These are phyloP conservation scores for Erebia ligea DNA, from an alignment of 2,888 invertebrate species.

Conservation along the genomic window DNA sequence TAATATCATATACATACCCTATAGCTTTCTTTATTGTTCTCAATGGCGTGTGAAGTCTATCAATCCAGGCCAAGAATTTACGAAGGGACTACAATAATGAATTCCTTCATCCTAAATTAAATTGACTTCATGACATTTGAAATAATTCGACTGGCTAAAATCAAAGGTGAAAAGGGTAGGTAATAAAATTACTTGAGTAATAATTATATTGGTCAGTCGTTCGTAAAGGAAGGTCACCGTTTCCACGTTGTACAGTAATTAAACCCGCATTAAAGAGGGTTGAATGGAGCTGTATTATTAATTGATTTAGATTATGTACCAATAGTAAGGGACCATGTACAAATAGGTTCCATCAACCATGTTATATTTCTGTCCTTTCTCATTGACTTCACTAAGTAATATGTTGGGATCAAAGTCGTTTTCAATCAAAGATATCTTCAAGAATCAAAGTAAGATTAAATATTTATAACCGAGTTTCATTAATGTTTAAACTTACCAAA, in stretches of 20 bases:
- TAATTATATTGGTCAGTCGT: not conserved
- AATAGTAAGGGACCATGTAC: not conserved
- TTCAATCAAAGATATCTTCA: too few relatives aligned
- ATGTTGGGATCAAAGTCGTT: too few relatives aligned
- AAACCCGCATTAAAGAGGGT: conserved; percentile 19
- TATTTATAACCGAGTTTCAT: too few relatives aligned
- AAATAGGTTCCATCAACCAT: not conserved
- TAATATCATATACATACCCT: too few relatives aligned
- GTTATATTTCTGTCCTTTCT: too few relatives aligned
- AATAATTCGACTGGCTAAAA: conserved; percentile 2
- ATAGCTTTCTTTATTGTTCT: too few relatives aligned
- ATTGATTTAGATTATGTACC: conserved; percentile 14
- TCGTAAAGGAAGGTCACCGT: conserved; percentile 8
- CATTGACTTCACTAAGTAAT: too few relatives aligned
- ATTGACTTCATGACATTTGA: not conserved
- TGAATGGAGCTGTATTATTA: conserved; percentile 17
- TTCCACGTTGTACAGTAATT: conserved; percentile 13
- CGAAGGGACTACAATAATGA: too few relatives aligned
- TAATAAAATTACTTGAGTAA: not conserved
- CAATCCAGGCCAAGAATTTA: too few relatives aligned
- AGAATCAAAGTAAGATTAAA: too few relatives aligned
- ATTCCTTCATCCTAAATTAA: not conserved
- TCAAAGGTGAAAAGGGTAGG: conserved; percentile 8
- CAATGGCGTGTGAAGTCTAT: too few relatives aligned
- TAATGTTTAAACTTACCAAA: too few relatives aligned